These are phyloP conservation scores for Syrmaticus mikado DNA, from an alignment of 2,113 vertebrate species.

Conservation along the genomic window DNA sequence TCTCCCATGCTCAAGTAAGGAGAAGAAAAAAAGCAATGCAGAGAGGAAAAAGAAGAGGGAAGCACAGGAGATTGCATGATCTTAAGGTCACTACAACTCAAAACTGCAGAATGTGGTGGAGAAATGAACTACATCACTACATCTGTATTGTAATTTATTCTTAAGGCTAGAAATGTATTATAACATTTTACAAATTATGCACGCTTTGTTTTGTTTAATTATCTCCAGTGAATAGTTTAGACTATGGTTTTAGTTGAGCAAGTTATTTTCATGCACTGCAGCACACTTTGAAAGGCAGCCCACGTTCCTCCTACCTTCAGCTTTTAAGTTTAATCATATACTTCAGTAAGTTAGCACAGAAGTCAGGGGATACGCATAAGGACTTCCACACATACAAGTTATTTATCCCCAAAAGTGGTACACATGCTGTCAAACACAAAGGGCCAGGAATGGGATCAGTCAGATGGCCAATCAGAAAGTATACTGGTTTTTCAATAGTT, in stretches of 20 bases:
- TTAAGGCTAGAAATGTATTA: background rate
- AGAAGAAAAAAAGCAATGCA: background rate
- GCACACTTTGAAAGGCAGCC: background rate
- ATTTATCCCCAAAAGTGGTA: background rate
- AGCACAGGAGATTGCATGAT: background rate
- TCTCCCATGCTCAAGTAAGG: background rate
- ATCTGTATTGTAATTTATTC: background rate
- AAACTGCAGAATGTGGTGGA: background rate
- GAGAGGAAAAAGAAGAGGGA: background rate
- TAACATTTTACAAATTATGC: background rate
- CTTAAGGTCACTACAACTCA: background rate
- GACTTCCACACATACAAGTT: background rate
- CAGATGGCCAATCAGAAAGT: background rate
- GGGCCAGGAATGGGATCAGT: background rate
- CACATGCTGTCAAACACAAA: background rate
- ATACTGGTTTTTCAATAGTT: background rate
- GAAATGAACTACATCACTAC: background rate
- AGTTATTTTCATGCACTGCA: background rate
- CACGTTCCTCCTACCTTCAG: background rate
- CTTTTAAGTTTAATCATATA: background rate
- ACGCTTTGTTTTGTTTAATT: background rate
- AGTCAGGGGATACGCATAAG: background rate
- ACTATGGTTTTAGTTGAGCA: background rate
- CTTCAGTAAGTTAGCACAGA: constrained; percentile 8
- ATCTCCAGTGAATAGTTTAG: background rate